Base-by-base conservation (phyloP, 1,140 invertebrate species). In the Drosophila lowei region DNA sequence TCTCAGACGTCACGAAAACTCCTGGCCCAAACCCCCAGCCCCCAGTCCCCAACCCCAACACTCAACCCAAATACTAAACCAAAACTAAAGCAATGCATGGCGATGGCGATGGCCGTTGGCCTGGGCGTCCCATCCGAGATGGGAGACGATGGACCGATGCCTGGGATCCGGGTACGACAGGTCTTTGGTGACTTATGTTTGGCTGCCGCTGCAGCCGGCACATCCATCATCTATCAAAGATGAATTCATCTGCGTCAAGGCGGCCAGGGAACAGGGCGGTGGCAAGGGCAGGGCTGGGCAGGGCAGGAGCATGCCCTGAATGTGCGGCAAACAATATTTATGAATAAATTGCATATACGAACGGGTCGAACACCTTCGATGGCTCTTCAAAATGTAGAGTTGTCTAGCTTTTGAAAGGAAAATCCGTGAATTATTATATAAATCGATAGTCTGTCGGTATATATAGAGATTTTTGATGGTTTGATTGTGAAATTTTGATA, bases 141-240 rank as follows among this genome's bases (percentile, higher is more conserved):
- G 57, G 46, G 71, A 25, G 38, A 42, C 47, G 46, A 18, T 46
- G 43, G 48, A 6, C 23, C 23, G 34, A 18, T 30, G 41, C 23
- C 34, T 18, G 23, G 56, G 44, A 50, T 25, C 18, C 42, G 48
- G 42, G 50, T 60, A n/a, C 50, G 62, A 50, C 57, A 54, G 61
- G 43, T 63, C 63, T 79, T 60, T 59, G 52, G 67, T 80, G 85
- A 89, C 80, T 89, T 90, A 79, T 89, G 86, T 79, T 66, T 77
- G 72, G 77, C 77, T 80, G 79, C 73, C 66, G 73, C 72, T 90
- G 79, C 85, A 89, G 85, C 68, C 85, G 84, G 72, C 77, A 79
- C 85, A 90, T 90, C 88, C 83, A 90, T 90, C 88, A 84, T 84
- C 79, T 79, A 90, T 90, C 88, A 84, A 79, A 90, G 83, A 78